Percentiles rank a stretch among this genome's conserved stretches.
phyloP scores from a whole-genome alignment of 2,113 vertebrate species.

The Suricata suricatta region DNA sequence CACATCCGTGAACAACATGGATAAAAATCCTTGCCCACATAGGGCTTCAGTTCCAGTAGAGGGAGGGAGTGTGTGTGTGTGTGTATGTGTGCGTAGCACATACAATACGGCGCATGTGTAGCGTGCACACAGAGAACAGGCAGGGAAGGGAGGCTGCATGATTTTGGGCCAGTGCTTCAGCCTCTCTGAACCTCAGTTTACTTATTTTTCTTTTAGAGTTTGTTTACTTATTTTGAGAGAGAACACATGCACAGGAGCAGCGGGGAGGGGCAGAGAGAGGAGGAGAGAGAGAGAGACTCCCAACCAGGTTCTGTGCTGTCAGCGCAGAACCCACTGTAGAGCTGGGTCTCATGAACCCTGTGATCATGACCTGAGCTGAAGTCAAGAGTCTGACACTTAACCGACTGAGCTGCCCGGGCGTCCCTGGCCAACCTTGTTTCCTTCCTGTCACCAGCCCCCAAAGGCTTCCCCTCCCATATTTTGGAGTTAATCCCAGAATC shows the following conservation, averaged over 20 bases:
- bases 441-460: neutral
- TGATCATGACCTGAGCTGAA: no score
- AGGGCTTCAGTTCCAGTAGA: neutral
- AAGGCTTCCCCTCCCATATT: neutral
- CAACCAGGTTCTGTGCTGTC: no score
- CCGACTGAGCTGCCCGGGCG: no score
- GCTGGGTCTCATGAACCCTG: no score
- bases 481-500: neutral
- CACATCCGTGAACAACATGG: neutral
- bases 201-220: neutral
- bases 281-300: no score
- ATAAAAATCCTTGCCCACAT: neutral
- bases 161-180: neutral
- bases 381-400: no score
- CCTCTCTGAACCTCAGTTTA: neutral
- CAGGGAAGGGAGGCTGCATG: neutral
- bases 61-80: no score
- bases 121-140: neutral
- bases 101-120: neutral
- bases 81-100: neutral
- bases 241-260: no score
- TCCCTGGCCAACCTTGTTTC: neutral
- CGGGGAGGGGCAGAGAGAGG: no score
- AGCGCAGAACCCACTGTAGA: no score
- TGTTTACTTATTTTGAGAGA: no score